Base-by-base conservation (phyloP, 1,140 invertebrate genomes). In the Drosophila prosaltans region DNA sequence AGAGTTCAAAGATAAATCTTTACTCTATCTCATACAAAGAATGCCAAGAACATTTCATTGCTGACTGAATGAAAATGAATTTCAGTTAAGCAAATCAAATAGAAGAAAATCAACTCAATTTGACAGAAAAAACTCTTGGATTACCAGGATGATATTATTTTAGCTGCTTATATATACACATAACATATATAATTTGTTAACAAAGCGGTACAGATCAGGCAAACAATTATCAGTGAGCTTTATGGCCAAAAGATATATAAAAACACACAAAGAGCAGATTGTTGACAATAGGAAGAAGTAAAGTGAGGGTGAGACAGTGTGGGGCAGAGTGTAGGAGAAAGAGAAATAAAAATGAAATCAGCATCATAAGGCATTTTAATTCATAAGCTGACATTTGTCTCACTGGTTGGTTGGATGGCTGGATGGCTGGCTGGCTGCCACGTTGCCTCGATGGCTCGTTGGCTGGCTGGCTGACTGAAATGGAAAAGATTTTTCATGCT, bases 371-470 rank as follows among this genome's bases (percentile, higher is more conserved):
- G 71, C 86, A 91, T 91, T 91, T 88, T 88, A 91, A 91, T 91
- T 91, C 88, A 91, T 91, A 91, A 91, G 88, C 88, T 88, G 83
- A 88, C 88, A 91, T 91, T 91, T 91, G 88, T 91, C 88, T 88
- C 69, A 62, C 69, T 54, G 65, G 78, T 69, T 73, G 11, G 41
- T 59, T 70, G 61, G 68, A 51, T 54, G 66, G 41, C 55, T 80
- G 69, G 26, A 69, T 70, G 70, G n/a, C 68, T 72, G 70, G n/a
- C 68, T 72, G 72, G n/a, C 80, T 83, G 41, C 36, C 69, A 24
- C 45, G 21, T 69, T 75, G 9, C 55, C 54, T 43, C 32, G 8
- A 41, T 69, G 70, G 21, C 67, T 69, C 69, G 9, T 57, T 74
- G 62, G 36, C 80, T 72, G 71, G 9, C 61, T 74, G 62, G 36